Conservation (phyloP, 2,113 vertebrate species). For the Loxodonta africana region DNA sequence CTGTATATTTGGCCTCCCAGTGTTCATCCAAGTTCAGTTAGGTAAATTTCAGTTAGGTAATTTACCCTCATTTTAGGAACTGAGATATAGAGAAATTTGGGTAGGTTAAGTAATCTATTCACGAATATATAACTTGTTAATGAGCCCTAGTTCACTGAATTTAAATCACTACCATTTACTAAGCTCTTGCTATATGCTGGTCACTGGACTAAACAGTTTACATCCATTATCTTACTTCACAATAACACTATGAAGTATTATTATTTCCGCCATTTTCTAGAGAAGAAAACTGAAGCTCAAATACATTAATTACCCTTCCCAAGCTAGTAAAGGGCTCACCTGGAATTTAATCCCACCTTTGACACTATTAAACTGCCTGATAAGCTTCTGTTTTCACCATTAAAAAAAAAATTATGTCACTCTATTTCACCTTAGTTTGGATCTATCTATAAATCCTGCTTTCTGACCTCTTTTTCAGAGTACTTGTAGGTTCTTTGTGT, state of each 20-base stretch:
- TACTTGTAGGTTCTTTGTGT: conserved; percentile 2
- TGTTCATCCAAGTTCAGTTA: conserved; percentile 1
- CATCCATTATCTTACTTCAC: background rate
- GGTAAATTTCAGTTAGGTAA: background rate
- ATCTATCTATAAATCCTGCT: background rate
- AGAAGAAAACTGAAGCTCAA: background rate
- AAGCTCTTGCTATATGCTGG: background rate
- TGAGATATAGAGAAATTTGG: background rate
- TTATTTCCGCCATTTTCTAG: conserved; percentile 37
- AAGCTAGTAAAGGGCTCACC: background rate
- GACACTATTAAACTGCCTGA: background rate
- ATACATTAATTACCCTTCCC: background rate
- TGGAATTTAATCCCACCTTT: conserved; percentile 33
- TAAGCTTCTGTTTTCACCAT: conserved; percentile 4
- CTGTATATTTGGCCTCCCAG: background rate
- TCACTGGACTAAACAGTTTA: background rate
- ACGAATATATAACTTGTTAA: conserved; percentile 28
- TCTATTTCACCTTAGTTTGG: conserved; percentile 25
- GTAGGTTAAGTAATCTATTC: conserved; percentile 21
- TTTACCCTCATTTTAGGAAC: background rate
- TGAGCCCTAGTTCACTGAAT: conserved; percentile 20
- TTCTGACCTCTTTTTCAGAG: background rate
- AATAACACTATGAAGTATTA: background rate
- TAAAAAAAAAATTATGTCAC: too few species aligned
- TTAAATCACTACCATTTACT: conserved; percentile 31